phyloP scores from a whole-genome alignment of 2,888 invertebrate genomes.

The Exephanes ischioxanthus region DNA sequence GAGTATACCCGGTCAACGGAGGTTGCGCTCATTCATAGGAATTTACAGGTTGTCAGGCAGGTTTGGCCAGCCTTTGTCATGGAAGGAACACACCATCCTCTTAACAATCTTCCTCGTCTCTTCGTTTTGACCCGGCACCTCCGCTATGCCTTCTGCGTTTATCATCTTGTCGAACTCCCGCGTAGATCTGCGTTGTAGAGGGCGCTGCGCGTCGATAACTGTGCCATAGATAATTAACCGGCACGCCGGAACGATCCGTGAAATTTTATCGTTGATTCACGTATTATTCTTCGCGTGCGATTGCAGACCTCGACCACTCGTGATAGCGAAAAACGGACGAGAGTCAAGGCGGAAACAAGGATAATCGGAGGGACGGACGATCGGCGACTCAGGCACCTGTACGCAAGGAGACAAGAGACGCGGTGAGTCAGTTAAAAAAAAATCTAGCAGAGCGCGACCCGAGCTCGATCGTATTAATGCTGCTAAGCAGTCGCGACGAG shows the following conservation, averaged over 20 bases:
- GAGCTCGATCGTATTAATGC: background rate
- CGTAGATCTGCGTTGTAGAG: background rate
- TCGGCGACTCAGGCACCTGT: no score
- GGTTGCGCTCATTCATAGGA: conserved; percentile 82
- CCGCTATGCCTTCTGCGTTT: conserved; percentile 21
- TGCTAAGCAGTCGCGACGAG: background rate
- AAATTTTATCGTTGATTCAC: background rate
- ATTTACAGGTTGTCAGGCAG: conserved; percentile 83
- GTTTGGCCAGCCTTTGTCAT: conserved; percentile 82
- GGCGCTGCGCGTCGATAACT: background rate
- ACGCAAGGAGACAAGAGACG: no score
- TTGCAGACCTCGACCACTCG: no score
- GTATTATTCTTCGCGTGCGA: background rate
- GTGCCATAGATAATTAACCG: background rate
- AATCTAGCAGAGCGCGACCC: background rate
- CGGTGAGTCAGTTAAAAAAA: background rate
- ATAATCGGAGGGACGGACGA: no score
- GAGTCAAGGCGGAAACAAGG: no score
- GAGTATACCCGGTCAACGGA: conserved; percentile 66
- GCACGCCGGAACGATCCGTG: background rate
- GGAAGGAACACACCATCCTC: conserved; percentile 67
- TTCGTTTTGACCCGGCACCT: conserved; percentile 29
- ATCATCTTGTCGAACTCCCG: background rate
- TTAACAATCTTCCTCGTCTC: conserved; percentile 53
- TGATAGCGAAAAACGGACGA: no score